phyloP scores from a whole-genome alignment of 2,888 invertebrate genomes.

The Macrophya alboannulata region DNA sequence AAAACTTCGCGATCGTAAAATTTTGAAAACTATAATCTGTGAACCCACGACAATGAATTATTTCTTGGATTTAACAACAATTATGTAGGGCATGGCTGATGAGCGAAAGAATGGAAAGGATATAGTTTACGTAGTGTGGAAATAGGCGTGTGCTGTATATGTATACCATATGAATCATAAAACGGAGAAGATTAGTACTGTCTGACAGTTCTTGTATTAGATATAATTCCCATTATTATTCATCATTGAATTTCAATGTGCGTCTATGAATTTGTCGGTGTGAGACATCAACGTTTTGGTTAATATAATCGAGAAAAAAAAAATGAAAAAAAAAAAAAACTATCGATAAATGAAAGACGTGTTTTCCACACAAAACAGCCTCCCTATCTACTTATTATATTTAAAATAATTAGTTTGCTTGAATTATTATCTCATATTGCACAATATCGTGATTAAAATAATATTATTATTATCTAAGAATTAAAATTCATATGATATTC shows the following conservation, averaged over 20 bases:
- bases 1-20: not conserved
- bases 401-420: not conserved
- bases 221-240: not conserved
- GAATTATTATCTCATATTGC: slow-evolving; percentile 7
- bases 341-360: not conserved
- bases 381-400: not conserved
- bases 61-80: not conserved
- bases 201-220: not conserved
- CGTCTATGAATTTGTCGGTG: not conserved
- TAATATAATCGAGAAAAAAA: not conserved
- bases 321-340: not conserved
- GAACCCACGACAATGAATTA: not conserved
- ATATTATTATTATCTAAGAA: not conserved
- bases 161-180: not conserved
- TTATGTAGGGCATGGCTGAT: not conserved
- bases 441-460: not conserved
- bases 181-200: not conserved
- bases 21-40: not conserved
- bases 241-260: slow-evolving; percentile 4
- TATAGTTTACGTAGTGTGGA: too few relatives aligned
- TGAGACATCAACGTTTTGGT: not conserved
- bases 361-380: not conserved
- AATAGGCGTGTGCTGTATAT: not conserved
- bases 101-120: not conserved
- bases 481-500: not conserved